Percentiles rank a stretch among this genome's conserved stretches.
Conservation (phyloP, 2,797 vertebrate species). For the Echiichthys vipera region DNA sequence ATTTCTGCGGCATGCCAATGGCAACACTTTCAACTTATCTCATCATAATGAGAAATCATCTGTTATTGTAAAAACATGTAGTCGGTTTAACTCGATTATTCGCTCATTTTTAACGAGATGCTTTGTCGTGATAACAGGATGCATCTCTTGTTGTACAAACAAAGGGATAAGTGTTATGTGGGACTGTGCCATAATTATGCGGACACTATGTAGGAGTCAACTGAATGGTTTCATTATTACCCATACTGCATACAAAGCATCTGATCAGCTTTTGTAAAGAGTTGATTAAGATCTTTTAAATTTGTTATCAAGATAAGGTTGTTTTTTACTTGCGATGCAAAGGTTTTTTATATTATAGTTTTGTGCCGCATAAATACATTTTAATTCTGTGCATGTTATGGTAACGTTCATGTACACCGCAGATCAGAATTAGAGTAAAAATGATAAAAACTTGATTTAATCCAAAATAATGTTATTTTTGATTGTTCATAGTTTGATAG, state of each 20-base stretch:
- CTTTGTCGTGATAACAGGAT: neutral
- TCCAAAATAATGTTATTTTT: no score
- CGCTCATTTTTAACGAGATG: neutral
- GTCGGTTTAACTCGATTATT: neutral
- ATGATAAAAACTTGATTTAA: no score
- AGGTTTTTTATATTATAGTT: neutral
- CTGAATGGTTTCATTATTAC: neutral
- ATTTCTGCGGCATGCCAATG: neutral
- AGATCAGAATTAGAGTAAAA: no score
- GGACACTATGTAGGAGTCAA: neutral
- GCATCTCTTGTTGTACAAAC: neutral
- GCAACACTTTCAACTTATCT: neutral
- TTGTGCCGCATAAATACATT: neutral
- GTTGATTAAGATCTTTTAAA: no score
- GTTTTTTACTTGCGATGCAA: neutral
- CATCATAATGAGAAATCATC: slow-evolving; percentile 1
- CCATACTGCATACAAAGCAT: neutral
- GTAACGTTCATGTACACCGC: no score
- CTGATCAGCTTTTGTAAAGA: no score
- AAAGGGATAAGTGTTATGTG: neutral
- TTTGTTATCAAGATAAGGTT: neutral
- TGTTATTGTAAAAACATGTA: neutral
- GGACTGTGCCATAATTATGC: neutral
- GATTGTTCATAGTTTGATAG: no score
- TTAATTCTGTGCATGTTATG: neutral